phyloP scores from a whole-genome alignment of 1,140 invertebrate species.

The Bombus vancouverensis region DNA sequence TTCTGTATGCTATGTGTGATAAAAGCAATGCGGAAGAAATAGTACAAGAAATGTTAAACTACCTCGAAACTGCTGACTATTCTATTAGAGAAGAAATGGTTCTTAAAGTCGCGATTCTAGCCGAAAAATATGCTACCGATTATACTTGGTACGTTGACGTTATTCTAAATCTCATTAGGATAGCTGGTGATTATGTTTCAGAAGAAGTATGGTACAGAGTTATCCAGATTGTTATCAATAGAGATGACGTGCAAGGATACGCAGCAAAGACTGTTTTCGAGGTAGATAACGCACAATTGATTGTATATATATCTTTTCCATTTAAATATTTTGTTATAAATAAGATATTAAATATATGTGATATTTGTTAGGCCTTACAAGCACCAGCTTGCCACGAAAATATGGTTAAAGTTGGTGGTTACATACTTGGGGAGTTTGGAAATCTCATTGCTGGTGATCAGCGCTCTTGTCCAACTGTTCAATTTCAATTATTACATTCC shows the following conservation, averaged over 20 bases:
- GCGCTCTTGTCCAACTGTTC: slow-evolving; percentile 96
- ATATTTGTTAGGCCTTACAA: slow-evolving; percentile 89
- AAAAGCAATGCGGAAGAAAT: slow-evolving; percentile 99
- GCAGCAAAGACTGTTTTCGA: slow-evolving; percentile 99
- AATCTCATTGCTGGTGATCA: slow-evolving; percentile 99
- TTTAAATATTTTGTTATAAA: neutral
- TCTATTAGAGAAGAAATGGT: slow-evolving; percentile 99
- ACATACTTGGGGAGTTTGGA: slow-evolving; percentile 99
- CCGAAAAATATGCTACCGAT: slow-evolving; percentile 99
- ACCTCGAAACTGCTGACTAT: slow-evolving; percentile 99
- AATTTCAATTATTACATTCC: slow-evolving; percentile 98
- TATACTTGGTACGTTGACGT: slow-evolving; percentile 99
- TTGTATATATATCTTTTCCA: neutral
- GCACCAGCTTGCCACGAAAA: slow-evolving; percentile 99
- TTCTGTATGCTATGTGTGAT: slow-evolving; percentile 99
- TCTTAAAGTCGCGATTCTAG: slow-evolving; percentile 99
- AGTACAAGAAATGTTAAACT: slow-evolving; percentile 99
- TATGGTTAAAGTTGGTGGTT: slow-evolving; percentile 99
- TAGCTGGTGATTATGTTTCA: slow-evolving; percentile 99
- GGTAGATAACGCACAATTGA: slow-evolving; percentile 73
- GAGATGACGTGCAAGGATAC: slow-evolving; percentile 99
- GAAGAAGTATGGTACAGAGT: slow-evolving; percentile 99
- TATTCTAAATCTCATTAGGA: slow-evolving; percentile 99
- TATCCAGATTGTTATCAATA: slow-evolving; percentile 99
- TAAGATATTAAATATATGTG: no score